Evolutionary conservation across 2,888 invertebrate genomes (phyloP), one percentile per base, ranked within the genome.

Genomic region (Drosophila austrosaltans): DNA sequence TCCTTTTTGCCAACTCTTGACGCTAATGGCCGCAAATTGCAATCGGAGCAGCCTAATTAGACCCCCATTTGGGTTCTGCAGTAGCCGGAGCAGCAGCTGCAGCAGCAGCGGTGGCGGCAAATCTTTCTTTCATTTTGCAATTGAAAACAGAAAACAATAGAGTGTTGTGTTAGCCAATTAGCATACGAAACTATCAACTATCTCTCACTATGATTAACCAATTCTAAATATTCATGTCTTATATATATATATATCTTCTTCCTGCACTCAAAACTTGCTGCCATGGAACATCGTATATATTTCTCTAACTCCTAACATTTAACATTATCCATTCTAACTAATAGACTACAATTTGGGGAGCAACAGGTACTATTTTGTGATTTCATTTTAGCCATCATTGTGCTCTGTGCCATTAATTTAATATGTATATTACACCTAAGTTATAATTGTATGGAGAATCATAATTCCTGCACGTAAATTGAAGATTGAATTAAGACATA

Each of bases 321-420:
- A 48, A 48, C 44, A 3, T 30, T 60, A 25, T 42, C 36, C 8
- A 36, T 8, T 4, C n/a, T 48, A 75, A 71, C 69, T 36, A 36
- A 8, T 86, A 92, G 92, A 89, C 90, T 92, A 81, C 92, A 91
- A 80, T 91, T 91, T 82, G 93, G 92, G 89, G 91, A 91, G 74
- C 90, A 89, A 87, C 91, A 93, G 93, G 93, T 93, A 93, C 86
- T 91, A 84, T 91, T 91, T 91, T 92, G 92, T 90, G 93, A 93
- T 91, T 90, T 92, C 84, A 83, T 93, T 79, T 89, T 93, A 85
- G 92, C 92, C 82, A 89, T 93, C 82, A 77, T 92, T 78, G 87
- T 92, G 78, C 90, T 93, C 78, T 91, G 92, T 89, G 91, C 92
- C 68, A 93, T 93, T 87, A 93, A 93, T 81, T 83, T 93, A 69